Percentiles rank a stretch among this genome's conserved stretches.
phyloP scores from a whole-genome alignment of 2,888 invertebrate species.

The Eilema sororculum region DNA sequence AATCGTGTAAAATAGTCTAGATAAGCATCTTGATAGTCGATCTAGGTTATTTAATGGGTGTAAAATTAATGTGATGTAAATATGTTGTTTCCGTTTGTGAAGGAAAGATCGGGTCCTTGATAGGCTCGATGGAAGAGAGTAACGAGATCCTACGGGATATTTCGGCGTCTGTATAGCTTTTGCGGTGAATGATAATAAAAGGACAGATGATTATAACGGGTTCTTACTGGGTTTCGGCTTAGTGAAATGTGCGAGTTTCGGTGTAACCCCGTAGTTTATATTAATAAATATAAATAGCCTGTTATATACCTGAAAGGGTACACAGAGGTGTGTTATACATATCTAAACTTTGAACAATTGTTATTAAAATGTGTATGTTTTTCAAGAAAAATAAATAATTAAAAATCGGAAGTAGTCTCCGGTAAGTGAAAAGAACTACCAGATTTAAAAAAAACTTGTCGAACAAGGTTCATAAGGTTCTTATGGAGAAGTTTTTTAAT shows the following conservation, averaged over 20 bases:
- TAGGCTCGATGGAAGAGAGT: not conserved
- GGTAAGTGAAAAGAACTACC: no score
- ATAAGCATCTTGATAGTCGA: constrained; percentile 11
- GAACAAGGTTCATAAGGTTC: no score
- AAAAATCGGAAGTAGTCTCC: no score
- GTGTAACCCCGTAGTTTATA: not conserved
- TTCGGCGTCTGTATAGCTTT: not conserved
- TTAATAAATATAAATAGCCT: not conserved
- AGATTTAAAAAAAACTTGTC: no score
- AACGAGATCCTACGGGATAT: not conserved
- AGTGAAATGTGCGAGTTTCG: not conserved
- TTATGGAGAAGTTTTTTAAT: no score
- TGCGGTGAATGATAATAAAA: constrained; percentile 2
- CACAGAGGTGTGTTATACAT: no score
- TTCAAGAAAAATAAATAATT: no score
- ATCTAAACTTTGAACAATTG: no score
- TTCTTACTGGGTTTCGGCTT: not conserved
- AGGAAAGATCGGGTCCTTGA: constrained; percentile 9
- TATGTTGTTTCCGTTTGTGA: constrained; percentile 4
- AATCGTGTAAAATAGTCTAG: constrained; percentile 10
- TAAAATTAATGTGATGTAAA: constrained; percentile 8
- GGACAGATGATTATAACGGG: not conserved
- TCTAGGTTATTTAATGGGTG: constrained; percentile 13
- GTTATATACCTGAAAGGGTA: no score
- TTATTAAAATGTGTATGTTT: no score